Percentiles rank a stretch among this genome's conserved stretches.
These are phyloP conservation scores for Gallinago nigripennis DNA, from an alignment of 2,797 vertebrate species.

Conservation along the genomic window DNA sequence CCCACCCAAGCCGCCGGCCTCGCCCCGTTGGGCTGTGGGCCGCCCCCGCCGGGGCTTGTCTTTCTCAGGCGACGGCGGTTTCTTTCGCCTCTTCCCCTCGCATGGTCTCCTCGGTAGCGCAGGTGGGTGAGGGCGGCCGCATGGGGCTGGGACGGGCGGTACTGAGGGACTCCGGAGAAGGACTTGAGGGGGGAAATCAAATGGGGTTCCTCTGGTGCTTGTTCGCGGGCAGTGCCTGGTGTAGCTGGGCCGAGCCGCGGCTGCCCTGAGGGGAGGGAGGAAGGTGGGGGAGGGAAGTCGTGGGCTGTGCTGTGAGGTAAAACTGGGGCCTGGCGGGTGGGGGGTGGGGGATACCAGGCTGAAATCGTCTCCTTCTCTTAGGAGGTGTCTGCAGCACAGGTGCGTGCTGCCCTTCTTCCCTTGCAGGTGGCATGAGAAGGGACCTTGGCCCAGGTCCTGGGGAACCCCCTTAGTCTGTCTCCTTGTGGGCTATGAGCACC, in stretches of 20 bases:
- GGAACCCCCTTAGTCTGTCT: accelerated
- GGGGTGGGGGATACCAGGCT: accelerated
- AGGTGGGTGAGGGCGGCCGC: accelerated
- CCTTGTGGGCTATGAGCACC: background rate
- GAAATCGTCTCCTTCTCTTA: accelerated
- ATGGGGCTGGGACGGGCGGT: no score
- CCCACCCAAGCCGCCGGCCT: accelerated
- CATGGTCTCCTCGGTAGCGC: accelerated
- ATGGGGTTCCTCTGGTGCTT: accelerated
- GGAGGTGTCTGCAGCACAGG: background rate
- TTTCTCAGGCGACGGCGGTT: accelerated
- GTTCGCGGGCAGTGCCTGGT: no score
- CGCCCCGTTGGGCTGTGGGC: background rate
- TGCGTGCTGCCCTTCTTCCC: background rate
- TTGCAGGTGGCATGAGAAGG: background rate
- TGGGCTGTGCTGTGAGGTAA: background rate
- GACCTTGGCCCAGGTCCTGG: background rate
- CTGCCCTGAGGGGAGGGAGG: background rate
- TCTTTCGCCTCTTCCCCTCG: accelerated
- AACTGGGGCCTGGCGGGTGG: background rate
- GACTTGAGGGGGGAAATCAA: no score
- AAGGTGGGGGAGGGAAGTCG: no score
- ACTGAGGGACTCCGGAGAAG: accelerated
- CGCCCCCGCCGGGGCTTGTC: no score
- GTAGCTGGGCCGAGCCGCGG: accelerated